Percentiles rank a stretch among this genome's conserved stretches.
Evolutionary conservation across 2,888 invertebrate species (phyloP).

Genomic region (Heliconius sara): DNA sequence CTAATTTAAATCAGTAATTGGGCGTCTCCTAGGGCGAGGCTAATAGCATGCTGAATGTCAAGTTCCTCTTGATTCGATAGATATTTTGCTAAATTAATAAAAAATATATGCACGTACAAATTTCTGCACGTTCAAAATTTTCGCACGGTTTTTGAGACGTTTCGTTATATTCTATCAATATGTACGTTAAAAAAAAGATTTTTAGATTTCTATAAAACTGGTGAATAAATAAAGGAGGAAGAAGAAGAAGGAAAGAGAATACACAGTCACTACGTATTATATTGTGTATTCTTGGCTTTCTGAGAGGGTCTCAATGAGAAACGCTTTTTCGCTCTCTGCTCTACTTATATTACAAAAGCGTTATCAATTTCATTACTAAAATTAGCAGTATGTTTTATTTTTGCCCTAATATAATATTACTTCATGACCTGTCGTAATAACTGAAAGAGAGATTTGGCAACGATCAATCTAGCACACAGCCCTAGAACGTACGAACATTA

Average conservation of each 20-base stretch:
- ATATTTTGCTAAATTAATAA: not conserved
- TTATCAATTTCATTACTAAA: not conserved
- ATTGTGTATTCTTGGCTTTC: not conserved
- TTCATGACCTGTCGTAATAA: conserved; percentile 31
- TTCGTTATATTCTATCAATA: not conserved
- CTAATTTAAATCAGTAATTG: conserved; percentile 8
- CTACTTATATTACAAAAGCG: not conserved
- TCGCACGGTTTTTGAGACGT: too few species aligned
- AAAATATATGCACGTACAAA: not conserved
- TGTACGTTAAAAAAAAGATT: not conserved
- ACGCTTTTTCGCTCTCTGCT: not conserved
- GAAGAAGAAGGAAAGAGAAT: not conserved
- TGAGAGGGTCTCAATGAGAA: not conserved
- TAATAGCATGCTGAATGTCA: conserved; percentile 2
- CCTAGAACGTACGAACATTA: conserved; percentile 31
- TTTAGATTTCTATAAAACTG: not conserved
- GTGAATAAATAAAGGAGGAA: not conserved
- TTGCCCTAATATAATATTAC: conserved; percentile 6
- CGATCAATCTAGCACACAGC: conserved; percentile 18
- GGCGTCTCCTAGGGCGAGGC: not conserved
- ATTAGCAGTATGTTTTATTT: not conserved
- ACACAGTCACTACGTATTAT: not conserved
- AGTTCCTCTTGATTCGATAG: not conserved
- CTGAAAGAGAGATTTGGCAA: conserved; percentile 19
- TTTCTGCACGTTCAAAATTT: too few species aligned